These are phyloP conservation scores for Sylvietta virens DNA, from an alignment of 2,113 vertebrate species.

Conservation along the genomic window DNA sequence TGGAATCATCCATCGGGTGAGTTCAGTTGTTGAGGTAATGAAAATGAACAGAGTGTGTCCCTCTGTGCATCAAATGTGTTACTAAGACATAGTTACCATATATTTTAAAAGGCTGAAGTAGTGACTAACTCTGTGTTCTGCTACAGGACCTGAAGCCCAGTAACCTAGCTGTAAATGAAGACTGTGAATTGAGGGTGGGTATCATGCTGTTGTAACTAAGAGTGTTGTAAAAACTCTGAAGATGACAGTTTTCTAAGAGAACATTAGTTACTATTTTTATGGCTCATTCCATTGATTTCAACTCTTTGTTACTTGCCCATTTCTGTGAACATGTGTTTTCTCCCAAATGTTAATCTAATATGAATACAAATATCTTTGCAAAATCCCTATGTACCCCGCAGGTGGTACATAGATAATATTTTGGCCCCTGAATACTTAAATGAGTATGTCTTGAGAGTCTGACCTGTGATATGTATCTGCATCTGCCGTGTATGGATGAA, in stretches of 20 bases:
- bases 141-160: conserved; percentile 93
- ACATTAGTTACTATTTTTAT: background rate
- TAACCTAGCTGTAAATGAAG: conserved; percentile 95
- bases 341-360: background rate
- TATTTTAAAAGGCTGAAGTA: background rate
- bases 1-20: conserved; percentile 96
- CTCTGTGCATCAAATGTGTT: background rate
- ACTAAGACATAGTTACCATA: background rate
- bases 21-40: conserved; percentile 36
- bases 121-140: background rate
- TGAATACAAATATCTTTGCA: background rate
- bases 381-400: background rate
- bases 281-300: background rate
- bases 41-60: background rate
- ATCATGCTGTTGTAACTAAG: background rate
- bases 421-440: background rate
- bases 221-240: background rate
- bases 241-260: background rate
- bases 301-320: background rate
- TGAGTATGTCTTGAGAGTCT: background rate
- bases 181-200: conserved; percentile 93
- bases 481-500: background rate
- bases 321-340: background rate
- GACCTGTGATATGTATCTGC: background rate
- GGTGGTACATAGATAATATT: background rate